Evolutionary conservation across 1,140 invertebrate species (phyloP).

Genomic region (Microplitis mediator): DNA sequence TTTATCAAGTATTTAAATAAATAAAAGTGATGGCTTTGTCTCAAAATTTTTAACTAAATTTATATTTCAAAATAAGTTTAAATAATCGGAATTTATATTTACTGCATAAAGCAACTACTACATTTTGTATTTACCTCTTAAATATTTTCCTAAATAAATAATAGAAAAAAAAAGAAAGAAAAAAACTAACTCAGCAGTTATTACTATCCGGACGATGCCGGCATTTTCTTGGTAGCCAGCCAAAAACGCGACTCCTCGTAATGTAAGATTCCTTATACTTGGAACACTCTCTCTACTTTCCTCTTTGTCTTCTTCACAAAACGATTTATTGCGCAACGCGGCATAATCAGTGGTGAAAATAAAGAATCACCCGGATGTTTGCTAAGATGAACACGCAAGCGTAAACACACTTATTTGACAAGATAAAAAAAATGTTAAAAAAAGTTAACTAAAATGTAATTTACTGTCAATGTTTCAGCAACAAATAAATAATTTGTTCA

Average conservation of each 20-base stretch:
- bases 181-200: not conserved
- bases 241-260: not conserved
- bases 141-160: not conserved
- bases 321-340: slow-evolving; percentile 25
- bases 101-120: not conserved
- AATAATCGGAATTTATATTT: not conserved
- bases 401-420: slow-evolving; percentile 16
- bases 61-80: too few relatives aligned
- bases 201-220: not conserved
- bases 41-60: not conserved
- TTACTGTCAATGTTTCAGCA: not conserved
- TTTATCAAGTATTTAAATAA: not conserved
- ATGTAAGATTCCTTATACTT: slow-evolving; percentile 1
- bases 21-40: not conserved
- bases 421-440: not conserved
- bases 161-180: not conserved
- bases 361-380: slow-evolving; percentile 16
- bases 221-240: not conserved
- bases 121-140: slow-evolving; percentile 1
- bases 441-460: not conserved
- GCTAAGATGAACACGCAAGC: slow-evolving; percentile 10
- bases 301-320: slow-evolving; percentile 7
- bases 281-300: slow-evolving; percentile 3
- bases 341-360: slow-evolving; percentile 27
- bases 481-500: not conserved